Evolutionary conservation across 2,113 vertebrate genomes (phyloP), one percentile per base, ranked within the genome.

Genomic region (Verasper variegatus): DNA sequence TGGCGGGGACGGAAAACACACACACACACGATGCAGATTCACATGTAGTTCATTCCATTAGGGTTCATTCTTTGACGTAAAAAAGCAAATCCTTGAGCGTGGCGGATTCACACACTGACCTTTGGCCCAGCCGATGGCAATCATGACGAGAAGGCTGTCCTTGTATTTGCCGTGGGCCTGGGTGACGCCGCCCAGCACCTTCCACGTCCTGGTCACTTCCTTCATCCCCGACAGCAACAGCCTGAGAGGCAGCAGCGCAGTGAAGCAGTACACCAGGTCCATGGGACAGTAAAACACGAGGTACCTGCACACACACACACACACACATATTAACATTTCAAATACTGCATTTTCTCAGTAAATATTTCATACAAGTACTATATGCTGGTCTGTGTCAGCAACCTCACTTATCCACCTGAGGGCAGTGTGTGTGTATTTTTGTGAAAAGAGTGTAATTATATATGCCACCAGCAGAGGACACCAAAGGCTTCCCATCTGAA

Each of bases 151-250:
- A 93, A 96, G 95, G 59, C 95, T 94, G 80, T 98, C 95, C 83
- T 95, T 94, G 93, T 96, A 99, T 88, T 95, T 96, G 74, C 52
- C 82, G 65, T 94, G 90, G 4, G 97, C 97, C 87, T 96, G 95
- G 1, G 90, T 91, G 86, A 99, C 59, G 10, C 98, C 98, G 51
- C 92, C 93, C 4, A 96, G 88, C 86, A 99, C 96, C 94, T 99
- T 99, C 96, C 97, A 97, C 0, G 97, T 98, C 80, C 97, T 94
- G 47, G 97, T 97, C 83, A 98, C 95, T 86, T 99, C 98, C 86
- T 98, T 99, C 97, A 99, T 98, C 54, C 92, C 96, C 4, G 95
- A 93, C 90, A 97, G 91, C 82, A 98, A 78, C 62, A 99, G 83
- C 65, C 95, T 93, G 83, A 98, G 78, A 59, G 98, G 98, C 74